phyloP scores from a whole-genome alignment of 2,888 invertebrate genomes.

The Ormyrus nitidulus region DNA sequence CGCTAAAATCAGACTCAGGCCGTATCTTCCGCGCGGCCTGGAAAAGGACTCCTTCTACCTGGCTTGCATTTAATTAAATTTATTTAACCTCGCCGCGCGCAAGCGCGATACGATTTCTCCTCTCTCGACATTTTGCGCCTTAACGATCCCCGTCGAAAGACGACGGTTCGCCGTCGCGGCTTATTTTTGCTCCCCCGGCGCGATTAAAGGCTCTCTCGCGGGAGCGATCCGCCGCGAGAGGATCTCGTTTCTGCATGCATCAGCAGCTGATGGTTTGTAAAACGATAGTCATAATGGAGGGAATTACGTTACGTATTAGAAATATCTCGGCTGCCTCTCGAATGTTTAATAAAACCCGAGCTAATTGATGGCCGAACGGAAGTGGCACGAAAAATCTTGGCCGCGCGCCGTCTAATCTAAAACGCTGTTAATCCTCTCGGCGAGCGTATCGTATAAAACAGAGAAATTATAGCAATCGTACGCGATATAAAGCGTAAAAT shows the following conservation, averaged over 20 bases:
- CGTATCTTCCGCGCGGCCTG: not conserved
- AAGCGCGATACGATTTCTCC: conserved; percentile 20
- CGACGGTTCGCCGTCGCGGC: not conserved
- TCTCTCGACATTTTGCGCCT: conserved; percentile 25
- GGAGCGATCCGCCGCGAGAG: not conserved
- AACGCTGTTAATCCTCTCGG: conserved; percentile 15
- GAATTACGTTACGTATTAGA: conserved; percentile 22
- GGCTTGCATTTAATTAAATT: conserved; percentile 47
- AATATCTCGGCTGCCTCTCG: not conserved
- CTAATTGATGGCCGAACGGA: conserved; percentile 15
- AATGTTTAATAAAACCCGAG: not conserved
- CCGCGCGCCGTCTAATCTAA: not conserved
- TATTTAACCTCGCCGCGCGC: conserved; percentile 7
- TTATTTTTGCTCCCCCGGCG: not conserved
- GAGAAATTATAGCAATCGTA: conserved; percentile 15
- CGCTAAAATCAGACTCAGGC: conserved; percentile 31
- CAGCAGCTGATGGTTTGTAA: conserved; percentile 31
- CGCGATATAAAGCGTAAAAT: not conserved
- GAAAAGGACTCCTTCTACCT: not conserved
- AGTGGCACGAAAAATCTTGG: conserved; percentile 1
- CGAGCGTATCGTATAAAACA: not conserved
- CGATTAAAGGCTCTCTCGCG: conserved; percentile 22
- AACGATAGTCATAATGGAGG: conserved; percentile 35
- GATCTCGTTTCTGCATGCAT: conserved; percentile 24
- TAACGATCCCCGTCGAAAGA: not conserved